phyloP scores from a whole-genome alignment of 2,797 vertebrate genomes.

The Sebastes itinus region DNA sequence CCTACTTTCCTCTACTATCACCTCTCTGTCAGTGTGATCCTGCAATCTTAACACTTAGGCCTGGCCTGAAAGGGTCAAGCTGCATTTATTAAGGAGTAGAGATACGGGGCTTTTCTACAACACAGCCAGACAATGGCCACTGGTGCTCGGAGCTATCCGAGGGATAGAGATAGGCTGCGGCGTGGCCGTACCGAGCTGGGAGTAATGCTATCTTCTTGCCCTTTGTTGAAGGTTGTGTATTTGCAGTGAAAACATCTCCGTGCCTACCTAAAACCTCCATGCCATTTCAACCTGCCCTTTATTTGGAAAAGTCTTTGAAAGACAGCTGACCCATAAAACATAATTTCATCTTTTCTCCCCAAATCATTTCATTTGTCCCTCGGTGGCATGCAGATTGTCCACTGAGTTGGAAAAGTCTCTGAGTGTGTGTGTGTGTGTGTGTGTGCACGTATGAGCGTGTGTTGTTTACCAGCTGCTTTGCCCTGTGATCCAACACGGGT shows the following conservation, averaged over 20 bases:
- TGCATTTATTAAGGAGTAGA: slow-evolving; percentile 26
- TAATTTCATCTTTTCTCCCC: slow-evolving; percentile 29
- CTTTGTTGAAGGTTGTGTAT: slow-evolving; percentile 47
- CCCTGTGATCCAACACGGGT: slow-evolving; percentile 33
- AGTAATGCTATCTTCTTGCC: slow-evolving; percentile 34
- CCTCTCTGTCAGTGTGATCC: slow-evolving; percentile 16
- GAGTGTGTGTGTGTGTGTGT: background rate
- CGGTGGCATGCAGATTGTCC: slow-evolving; percentile 10
- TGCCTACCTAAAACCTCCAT: slow-evolving; percentile 12
- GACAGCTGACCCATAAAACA: slow-evolving; percentile 57
- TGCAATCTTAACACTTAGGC: slow-evolving; percentile 35
- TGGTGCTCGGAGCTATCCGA: slow-evolving; percentile 1
- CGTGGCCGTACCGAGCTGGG: background rate
- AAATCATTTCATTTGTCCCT: slow-evolving; percentile 43
- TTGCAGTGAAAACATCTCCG: slow-evolving; percentile 24
- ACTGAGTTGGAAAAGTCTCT: slow-evolving; percentile 8
- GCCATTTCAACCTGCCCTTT: slow-evolving; percentile 36
- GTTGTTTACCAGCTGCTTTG: slow-evolving; percentile 50
- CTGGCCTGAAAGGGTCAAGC: slow-evolving; percentile 10
- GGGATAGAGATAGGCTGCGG: slow-evolving; percentile 1
- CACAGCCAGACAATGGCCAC: slow-evolving; percentile 13
- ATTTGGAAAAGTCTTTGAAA: slow-evolving; percentile 25
- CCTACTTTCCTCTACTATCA: slow-evolving; percentile 16
- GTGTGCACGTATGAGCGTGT: slow-evolving; percentile 14
- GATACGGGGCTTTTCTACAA: slow-evolving; percentile 5